phyloP scores from a whole-genome alignment of 2,888 invertebrate species.

The Parnassius apollo region DNA sequence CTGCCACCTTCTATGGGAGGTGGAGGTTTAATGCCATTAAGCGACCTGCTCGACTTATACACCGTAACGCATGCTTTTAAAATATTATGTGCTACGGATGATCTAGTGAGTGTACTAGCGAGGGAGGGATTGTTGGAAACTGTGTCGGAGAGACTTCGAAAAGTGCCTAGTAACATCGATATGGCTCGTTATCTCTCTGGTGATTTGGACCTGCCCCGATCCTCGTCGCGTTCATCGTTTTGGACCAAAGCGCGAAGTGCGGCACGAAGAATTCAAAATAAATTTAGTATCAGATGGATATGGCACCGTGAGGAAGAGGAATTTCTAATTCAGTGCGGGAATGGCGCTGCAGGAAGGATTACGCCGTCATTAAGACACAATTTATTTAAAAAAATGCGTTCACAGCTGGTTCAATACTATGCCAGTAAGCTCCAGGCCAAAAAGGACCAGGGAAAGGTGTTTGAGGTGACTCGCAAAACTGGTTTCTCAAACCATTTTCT shows the following conservation, averaged over 20 bases:
- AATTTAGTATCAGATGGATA: background rate
- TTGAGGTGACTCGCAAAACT: background rate
- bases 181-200: slow-evolving; percentile 9
- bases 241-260: slow-evolving; percentile 1
- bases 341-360: background rate
- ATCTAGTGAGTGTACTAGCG: background rate
- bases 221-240: background rate
- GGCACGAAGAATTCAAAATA: background rate
- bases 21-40: slow-evolving; percentile 3
- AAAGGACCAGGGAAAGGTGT: background rate
- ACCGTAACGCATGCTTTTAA: slow-evolving; percentile 2
- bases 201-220: slow-evolving; percentile 2
- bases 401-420: background rate
- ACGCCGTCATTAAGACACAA: background rate
- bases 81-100: background rate
- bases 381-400: background rate
- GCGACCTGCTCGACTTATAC: background rate
- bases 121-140: background rate
- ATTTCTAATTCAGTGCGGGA: background rate
- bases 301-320: background rate
- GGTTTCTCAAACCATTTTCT: no score
- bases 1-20: slow-evolving; percentile 1
- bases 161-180: background rate
- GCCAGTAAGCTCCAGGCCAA: background rate
- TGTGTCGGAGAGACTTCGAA: background rate